Conservation (phyloP, 2,113 vertebrate genomes). For the Marmota monax region DNA sequence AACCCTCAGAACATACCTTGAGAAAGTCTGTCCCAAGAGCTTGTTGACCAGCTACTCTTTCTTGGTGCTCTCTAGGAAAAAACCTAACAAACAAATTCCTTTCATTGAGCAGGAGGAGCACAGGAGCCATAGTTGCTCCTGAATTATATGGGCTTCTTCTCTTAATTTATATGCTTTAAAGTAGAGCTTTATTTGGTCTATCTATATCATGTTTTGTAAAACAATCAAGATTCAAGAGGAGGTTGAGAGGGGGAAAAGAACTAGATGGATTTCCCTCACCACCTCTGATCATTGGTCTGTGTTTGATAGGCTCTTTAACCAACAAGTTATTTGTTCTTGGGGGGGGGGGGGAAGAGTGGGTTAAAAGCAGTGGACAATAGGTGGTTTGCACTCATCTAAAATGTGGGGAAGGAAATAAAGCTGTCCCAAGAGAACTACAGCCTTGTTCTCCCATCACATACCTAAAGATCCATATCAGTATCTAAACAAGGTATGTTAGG, state of each 20-base stretch:
- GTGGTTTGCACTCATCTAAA: not conserved
- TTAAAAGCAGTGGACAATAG: not conserved
- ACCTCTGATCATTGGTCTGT: not conserved
- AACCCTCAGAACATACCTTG: not conserved
- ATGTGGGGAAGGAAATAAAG: not conserved
- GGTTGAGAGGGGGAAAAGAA: not conserved
- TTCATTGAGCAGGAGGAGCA: not conserved
- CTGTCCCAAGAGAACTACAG: conserved; percentile 30
- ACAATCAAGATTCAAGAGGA: not conserved
- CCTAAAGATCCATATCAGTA: conserved; percentile 13
- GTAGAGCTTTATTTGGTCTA: not conserved
- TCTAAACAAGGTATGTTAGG: conserved; percentile 41
- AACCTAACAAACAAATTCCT: not conserved
- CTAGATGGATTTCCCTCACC: not conserved
- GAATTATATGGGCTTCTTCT: not conserved
- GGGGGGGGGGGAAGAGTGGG: not conserved
- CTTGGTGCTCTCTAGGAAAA: not conserved
- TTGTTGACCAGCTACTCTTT: not conserved
- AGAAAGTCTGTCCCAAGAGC: not conserved
- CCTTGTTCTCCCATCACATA: not conserved
- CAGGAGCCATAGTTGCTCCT: not conserved
- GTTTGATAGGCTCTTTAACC: conserved; percentile 3
- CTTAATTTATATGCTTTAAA: not conserved
- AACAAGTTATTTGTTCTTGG: conserved; percentile 32
- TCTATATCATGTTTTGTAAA: not conserved